Conservation (phyloP, 2,888 invertebrate genomes). For the Icerya purchasi region DNA sequence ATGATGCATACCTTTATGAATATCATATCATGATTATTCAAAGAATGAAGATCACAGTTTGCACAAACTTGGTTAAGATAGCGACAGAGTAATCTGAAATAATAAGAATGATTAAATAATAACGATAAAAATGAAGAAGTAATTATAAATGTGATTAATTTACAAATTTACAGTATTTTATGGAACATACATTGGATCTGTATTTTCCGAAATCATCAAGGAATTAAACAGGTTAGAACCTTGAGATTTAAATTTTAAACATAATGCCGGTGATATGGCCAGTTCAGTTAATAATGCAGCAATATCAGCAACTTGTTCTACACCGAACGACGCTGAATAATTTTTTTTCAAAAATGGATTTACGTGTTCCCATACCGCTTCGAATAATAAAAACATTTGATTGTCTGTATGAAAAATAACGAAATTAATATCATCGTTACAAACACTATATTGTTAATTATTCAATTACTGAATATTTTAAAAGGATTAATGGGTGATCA, state of each 20-base stretch:
- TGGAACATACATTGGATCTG: constrained; percentile 13
- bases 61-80: constrained; percentile 9
- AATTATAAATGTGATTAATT: background rate
- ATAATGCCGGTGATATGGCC: constrained; percentile 13
- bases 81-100: constrained; percentile 14
- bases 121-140: too few species aligned
- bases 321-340: constrained; percentile 13
- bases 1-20: constrained; percentile 3
- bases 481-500: too few species aligned
- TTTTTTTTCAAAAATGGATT: constrained; percentile 18
- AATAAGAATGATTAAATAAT: too few species aligned
- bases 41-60: background rate
- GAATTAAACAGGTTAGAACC: constrained; percentile 15
- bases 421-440: too few species aligned
- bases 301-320: constrained; percentile 19
- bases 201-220: constrained; percentile 11
- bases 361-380: constrained; percentile 20
- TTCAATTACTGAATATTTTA: too few species aligned
- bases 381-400: constrained; percentile 16
- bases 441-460: too few species aligned
- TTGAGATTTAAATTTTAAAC: constrained; percentile 2
- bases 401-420: constrained; percentile 14
- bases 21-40: constrained; percentile 6
- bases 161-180: background rate
- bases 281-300: constrained; percentile 19